Conservation (phyloP, 1,140 invertebrate genomes). For the Drosophila rufa region DNA sequence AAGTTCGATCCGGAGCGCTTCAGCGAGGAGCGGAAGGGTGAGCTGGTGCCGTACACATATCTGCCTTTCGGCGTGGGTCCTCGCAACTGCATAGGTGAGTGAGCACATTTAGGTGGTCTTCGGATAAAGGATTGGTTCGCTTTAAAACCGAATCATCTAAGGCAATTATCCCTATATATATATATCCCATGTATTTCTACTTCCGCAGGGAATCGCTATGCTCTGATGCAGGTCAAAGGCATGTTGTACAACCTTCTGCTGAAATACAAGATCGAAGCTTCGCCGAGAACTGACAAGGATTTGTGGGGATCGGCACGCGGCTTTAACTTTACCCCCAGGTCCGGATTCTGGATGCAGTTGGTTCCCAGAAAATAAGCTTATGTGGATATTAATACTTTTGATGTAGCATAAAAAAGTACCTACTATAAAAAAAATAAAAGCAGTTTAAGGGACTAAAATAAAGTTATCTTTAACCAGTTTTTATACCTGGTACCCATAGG, state of each 20-base stretch:
- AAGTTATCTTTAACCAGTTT: too few species aligned
- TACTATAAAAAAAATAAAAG: background rate
- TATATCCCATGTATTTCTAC: background rate
- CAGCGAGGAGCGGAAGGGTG: constrained; percentile 81
- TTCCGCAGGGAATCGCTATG: constrained; percentile 78
- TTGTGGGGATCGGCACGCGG: constrained; percentile 71
- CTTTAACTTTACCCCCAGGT: constrained; percentile 70
- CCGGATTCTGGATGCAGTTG: constrained; percentile 84
- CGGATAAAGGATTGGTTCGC: constrained; percentile 8
- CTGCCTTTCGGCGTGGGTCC: constrained; percentile 87
- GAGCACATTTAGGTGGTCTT: background rate
- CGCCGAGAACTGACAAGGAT: constrained; percentile 80
- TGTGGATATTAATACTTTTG: background rate
- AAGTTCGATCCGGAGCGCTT: constrained; percentile 86
- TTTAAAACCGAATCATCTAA: too few species aligned
- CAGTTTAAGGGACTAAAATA: too few species aligned
- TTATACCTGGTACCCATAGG: too few species aligned
- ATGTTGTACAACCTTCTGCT: constrained; percentile 86
- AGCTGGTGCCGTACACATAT: constrained; percentile 85
- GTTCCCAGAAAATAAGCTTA: constrained; percentile 43
- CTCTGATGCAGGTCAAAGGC: constrained; percentile 85
- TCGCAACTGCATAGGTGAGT: constrained; percentile 87
- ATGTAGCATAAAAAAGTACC: background rate
- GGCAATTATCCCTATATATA: too few species aligned
- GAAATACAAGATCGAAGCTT: constrained; percentile 86